Base-by-base conservation (phyloP, 2,113 vertebrate species). In the Heteronetta atricapilla region DNA sequence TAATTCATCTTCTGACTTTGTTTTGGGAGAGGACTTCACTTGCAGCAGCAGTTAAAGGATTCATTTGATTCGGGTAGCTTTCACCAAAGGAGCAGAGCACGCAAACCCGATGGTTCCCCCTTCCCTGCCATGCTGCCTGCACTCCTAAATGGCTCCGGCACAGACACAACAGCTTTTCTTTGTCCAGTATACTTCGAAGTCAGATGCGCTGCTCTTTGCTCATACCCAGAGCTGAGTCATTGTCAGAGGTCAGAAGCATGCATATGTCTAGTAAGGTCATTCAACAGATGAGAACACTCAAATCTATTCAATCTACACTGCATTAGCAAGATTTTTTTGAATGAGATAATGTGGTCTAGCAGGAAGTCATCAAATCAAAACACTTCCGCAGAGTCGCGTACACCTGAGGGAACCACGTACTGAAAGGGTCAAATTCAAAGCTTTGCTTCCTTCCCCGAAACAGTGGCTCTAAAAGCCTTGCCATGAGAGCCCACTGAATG, bases 301-400 rank as follows among this genome's bases (percentile, higher is more conserved):
- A 28, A 28, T 13, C 44, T 89, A 23, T 34, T 87, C 81, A 58
- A 31, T 52, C 70, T 78, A 17, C 0, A 0, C 31, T 5, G 3
- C 0, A 7, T 40, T 22, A 53, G 60, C 38, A 0, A 7, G 66
- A 19, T 23, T 72, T 68, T 62, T 40, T 56, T 56, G 34, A 64
- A 76, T 12, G 48, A 76, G 66, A 75, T 29, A 86, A 20, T 0
- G 0, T 10, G 53, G 44, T 29, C 34, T 9, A 42, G 89, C 62
- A 90, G 92, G 73, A 90, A 89, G 40, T n/a, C 48, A 94, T 53
- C 80, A 68, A 63, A 89, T 0, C 28, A 59, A 79, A 94, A 90
- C 64, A 50, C 55, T 62, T 82, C 81, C 19, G 36, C 38, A 78
- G 62, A 68, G 62, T 33, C 53, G 36, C 26, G 38, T 13, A 68